These are phyloP conservation scores for Amphimedon queenslandica DNA, from an alignment of 37 sponge, comb jelly and placozoan genomes.

Conservation along the genomic window DNA sequence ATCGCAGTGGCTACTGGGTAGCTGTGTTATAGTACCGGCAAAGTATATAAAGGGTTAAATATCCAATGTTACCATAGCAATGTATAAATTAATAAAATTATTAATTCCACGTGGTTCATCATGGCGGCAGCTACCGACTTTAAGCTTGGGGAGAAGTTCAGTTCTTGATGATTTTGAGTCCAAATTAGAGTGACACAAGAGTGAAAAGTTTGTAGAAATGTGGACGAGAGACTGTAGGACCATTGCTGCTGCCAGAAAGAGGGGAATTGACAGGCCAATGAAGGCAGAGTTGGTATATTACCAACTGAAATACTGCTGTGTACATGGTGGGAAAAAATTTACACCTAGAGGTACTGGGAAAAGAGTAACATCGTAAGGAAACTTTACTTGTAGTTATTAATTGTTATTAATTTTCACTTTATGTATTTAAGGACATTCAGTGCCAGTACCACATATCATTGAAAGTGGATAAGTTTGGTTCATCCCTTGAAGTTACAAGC, in stretches of 20 bases:
- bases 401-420: no score
- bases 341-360: not conserved
- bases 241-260: not conserved
- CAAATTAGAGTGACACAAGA: not conserved
- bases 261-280: not conserved
- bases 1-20: no score
- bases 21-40: no score
- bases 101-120: no score
- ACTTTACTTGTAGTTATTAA: not conserved
- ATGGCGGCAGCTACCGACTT: no score
- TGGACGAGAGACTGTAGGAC: constrained; percentile 7
- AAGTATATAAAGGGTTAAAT: no score
- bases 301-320: constrained; percentile 10
- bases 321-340: constrained; percentile 7
- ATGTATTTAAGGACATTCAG: no score
- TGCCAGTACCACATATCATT: not conserved
- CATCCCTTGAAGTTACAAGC: not conserved
- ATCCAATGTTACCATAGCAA: no score
- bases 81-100: no score
- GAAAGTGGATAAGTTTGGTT: not conserved
- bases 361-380: not conserved
- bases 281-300: not conserved
- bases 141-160: not conserved
- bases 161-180: not conserved
- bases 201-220: not conserved